Percentiles rank a stretch among this genome's conserved stretches.
Conservation (phyloP, 1,140 invertebrate genomes). For the Anagrus nilaparvatae region DNA sequence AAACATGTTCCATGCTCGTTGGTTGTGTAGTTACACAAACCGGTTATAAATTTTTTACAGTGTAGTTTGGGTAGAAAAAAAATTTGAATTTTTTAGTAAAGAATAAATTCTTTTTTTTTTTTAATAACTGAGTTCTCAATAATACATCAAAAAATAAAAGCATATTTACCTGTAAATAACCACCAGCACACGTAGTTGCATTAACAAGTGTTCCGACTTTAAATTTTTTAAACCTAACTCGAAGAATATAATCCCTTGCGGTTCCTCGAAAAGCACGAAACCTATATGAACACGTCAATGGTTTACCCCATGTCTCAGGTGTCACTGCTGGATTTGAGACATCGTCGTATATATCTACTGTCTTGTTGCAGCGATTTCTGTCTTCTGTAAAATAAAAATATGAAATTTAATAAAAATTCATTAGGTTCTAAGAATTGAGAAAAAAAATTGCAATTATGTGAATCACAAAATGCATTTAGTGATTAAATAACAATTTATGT, state of each 20-base stretch:
- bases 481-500: no score
- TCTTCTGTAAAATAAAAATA: slow-evolving; percentile 53
- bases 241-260: slow-evolving; percentile 77
- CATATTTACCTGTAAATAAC: slow-evolving; percentile 83
- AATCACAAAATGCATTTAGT: no score
- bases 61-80: background rate
- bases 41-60: no score
- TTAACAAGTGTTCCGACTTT: slow-evolving; percentile 80
- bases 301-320: slow-evolving; percentile 66
- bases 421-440: no score
- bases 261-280: slow-evolving; percentile 74
- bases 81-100: background rate
- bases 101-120: background rate
- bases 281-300: slow-evolving; percentile 79
- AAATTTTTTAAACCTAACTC: slow-evolving; percentile 84
- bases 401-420: no score
- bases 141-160: slow-evolving; percentile 10
- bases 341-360: slow-evolving; percentile 84
- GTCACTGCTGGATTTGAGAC: slow-evolving; percentile 77
- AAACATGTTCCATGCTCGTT: no score
- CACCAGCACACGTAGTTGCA: slow-evolving; percentile 73
- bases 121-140: slow-evolving; percentile 3
- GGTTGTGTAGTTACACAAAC: no score
- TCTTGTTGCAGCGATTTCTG: slow-evolving; percentile 81
- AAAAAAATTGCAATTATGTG: no score